Conservation (phyloP, 1,140 invertebrate species). For the Laupala kohalensis region DNA sequence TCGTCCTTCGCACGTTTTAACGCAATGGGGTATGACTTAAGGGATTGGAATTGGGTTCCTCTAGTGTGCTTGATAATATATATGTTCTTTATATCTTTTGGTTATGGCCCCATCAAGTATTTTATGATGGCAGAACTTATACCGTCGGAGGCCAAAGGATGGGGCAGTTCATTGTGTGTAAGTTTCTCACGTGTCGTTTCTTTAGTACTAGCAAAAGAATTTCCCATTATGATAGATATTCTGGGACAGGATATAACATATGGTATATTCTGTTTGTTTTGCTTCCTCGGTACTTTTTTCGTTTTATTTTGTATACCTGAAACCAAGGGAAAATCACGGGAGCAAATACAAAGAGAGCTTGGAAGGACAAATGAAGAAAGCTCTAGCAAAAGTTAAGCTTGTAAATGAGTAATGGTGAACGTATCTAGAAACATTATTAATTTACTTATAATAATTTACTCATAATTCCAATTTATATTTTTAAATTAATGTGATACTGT, state of each 20-base stretch:
- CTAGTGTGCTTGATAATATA: slow-evolving; percentile 33
- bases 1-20: slow-evolving; percentile 23
- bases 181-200: slow-evolving; percentile 35
- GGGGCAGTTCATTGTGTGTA: slow-evolving; percentile 35
- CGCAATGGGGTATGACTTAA: slow-evolving; percentile 20
- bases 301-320: slow-evolving; percentile 34
- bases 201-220: slow-evolving; percentile 43
- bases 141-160: slow-evolving; percentile 44
- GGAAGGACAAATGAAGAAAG: no score
- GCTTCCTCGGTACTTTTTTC: slow-evolving; percentile 27
- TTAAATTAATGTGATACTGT: no score
- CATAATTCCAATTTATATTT: no score
- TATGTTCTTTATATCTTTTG: slow-evolving; percentile 41
- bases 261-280: slow-evolving; percentile 21
- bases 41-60: slow-evolving; percentile 24
- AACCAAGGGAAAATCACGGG: slow-evolving; percentile 33
- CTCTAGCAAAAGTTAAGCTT: no score
- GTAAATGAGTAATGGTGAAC: no score
- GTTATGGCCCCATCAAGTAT: slow-evolving; percentile 59
- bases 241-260: slow-evolving; percentile 21
- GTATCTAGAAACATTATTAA: no score
- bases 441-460: no score
- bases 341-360: slow-evolving; percentile 15
- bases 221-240: slow-evolving; percentile 43
- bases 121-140: slow-evolving; percentile 54